Base-by-base conservation (phyloP, 2,113 vertebrate species). In the Saccopteryx leptura region DNA sequence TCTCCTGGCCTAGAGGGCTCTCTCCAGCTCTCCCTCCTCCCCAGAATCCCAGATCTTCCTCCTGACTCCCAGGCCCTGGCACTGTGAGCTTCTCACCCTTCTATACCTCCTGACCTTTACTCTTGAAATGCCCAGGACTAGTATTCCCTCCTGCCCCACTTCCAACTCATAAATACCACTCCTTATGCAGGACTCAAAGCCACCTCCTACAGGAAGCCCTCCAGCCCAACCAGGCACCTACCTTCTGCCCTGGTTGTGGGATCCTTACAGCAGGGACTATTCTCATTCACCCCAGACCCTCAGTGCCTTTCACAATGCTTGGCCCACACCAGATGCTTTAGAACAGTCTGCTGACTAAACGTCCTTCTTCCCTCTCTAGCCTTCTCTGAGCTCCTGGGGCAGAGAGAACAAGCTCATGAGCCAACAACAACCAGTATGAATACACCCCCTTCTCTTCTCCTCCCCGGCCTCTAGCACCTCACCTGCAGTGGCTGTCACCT, bases 161-260 rank as follows among this genome's bases (percentile, higher is more conserved):
- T 33, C 19, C 6, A 21, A 39, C 65, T 26, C 4, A 4, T 5
- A 14, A 68, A 56, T 21, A 24, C 65, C 58, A 13, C 81, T 71
- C 54, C 33, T 52, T 13, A 39, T 0, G 2, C 4, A 11, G 48
- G 21, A 63, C 28, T 33, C 88, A 46, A 52, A 60, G 80, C 56
- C 10, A 6, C 60, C 60, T 82, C 91, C 88, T 88, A 17, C 58
- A 90, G 76, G 85, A 90, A 95, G 81, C 46, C 85, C 28, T 96
- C 88, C 48, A 60, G 13, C 31, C 58, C 28, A 5, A 3, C 3
- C 11, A 28, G 82, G 31, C 12, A 66, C 7, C 86, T 61, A 46
- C 28, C 39, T 15, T 56, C 61, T 31, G 5, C 6, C 18, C 24
- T 19, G 72, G 61, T 33, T 54, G 31, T 48, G 75, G 19, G 28